These are phyloP conservation scores for Zoanthus sociatus DNA, from an alignment of 92 coral and sea anemone species.

Conservation along the genomic window DNA sequence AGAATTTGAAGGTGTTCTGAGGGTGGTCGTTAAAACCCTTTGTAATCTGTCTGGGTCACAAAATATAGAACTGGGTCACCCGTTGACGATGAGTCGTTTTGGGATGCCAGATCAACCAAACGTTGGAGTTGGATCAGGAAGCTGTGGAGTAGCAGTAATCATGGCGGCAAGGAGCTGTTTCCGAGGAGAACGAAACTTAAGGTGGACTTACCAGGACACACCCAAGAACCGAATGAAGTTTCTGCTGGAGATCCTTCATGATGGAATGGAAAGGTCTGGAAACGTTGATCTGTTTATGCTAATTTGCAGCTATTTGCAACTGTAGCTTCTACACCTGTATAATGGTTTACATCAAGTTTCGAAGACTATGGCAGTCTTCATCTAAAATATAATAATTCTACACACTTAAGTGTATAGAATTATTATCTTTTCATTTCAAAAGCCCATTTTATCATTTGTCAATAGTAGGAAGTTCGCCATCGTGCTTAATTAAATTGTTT, in stretches of 20 bases:
- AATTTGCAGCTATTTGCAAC: background rate
- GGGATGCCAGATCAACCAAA: slow-evolving; percentile 60
- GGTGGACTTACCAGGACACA: slow-evolving; percentile 34
- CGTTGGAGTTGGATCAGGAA: slow-evolving; percentile 44
- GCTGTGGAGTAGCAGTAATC: slow-evolving; percentile 62
- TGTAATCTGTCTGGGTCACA: background rate
- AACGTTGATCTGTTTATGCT: slow-evolving; percentile 4
- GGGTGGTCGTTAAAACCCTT: slow-evolving; percentile 26
- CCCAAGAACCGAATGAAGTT: slow-evolving; percentile 24
- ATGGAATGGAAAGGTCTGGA: slow-evolving; percentile 19
- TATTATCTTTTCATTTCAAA: background rate
- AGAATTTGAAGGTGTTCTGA: background rate
- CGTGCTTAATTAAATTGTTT: background rate
- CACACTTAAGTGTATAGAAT: background rate
- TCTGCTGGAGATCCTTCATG: slow-evolving; percentile 36
- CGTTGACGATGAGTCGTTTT: slow-evolving; percentile 16
- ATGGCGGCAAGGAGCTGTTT: slow-evolving; percentile 56
- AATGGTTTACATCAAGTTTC: slow-evolving; percentile 6
- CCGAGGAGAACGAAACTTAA: slow-evolving; percentile 5
- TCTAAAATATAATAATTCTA: background rate
- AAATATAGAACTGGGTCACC: background rate
- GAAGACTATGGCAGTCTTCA: slow-evolving; percentile 5
- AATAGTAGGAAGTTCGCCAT: background rate
- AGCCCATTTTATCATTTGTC: background rate
- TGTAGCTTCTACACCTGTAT: background rate